Conservation (phyloP, 1,140 invertebrate species). For the Tyrophagus putrescentiae region DNA sequence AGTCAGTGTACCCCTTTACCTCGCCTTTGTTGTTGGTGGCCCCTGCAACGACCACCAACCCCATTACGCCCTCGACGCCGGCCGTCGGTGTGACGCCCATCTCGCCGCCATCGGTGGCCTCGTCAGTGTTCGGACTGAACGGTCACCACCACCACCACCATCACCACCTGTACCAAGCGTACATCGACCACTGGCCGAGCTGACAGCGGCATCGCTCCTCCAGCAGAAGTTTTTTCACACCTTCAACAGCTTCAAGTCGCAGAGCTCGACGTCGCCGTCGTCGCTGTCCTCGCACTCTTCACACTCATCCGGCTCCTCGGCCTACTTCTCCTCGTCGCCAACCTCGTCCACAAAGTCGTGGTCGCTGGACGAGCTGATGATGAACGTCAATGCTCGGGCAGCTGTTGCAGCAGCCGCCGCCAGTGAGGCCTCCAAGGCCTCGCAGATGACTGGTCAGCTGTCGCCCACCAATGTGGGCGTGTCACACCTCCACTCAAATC, state of each 20-base stretch:
- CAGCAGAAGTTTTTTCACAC: slow-evolving; percentile 2
- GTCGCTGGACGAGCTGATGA: not conserved
- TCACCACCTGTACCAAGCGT: not conserved
- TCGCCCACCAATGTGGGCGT: not conserved
- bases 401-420: not conserved
- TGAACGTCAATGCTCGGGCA: not conserved
- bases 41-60: not conserved
- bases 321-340: slow-evolving; percentile 9
- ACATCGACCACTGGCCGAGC: not conserved
- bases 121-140: too few species aligned
- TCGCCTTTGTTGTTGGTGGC: slow-evolving; percentile 11
- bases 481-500: not conserved
- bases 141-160: not conserved
- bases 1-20: not conserved
- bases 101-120: not conserved
- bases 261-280: slow-evolving; percentile 10
- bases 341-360: slow-evolving; percentile 9
- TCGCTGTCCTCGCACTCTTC: slow-evolving; percentile 7
- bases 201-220: slow-evolving; percentile 3
- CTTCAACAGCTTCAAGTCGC: not conserved
- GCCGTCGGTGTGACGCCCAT: not conserved
- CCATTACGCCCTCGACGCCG: not conserved
- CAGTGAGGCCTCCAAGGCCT: not conserved
- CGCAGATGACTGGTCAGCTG: not conserved
- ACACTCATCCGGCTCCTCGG: not conserved